Evolutionary conservation across 2,888 invertebrate species (phyloP), one percentile per base, ranked within the genome.

Genomic region (Furcula furcula): DNA sequence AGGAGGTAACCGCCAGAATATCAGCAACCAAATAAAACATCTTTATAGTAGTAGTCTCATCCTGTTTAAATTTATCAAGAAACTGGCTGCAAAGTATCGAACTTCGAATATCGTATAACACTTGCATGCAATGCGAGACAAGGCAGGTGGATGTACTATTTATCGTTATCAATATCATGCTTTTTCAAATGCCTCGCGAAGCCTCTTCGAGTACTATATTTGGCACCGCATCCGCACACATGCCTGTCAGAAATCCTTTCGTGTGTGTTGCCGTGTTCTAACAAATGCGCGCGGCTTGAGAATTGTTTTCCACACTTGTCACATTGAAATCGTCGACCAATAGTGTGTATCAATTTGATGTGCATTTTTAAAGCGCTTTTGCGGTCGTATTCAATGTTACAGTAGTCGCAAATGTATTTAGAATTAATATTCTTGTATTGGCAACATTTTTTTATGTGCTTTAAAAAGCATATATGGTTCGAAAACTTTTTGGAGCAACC

Each of bases 281-380:
- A 9, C 19, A 80, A 57, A 44, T 65, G 64, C 0, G 45, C 40
- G 0, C 36, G 46, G 20, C 52, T 69, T 0, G 43, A 35, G 7
- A 72, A 71, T 5, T 46, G 52, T 19, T 77, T 80, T 0, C 74
- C 80, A 16, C 80, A 80, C 1, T 46, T 37, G 0, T 75, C 66
- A 13, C 79, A 80, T 11, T 72, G 69, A 3, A 51, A 55, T 1
- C 34, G 11, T 18, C 40, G 30, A 0, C 55, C 58, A 2, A 43
- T 31, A 1, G 55, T 33, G 32, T 80, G 80, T 0, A 29, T 38
- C 0, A 46, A 22, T 3, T 47, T 45, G 25, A 76, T 76, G 42
- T 75, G 76, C 0, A 36, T 15, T 23, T 42, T 59, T 0, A 80
- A 16, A 0, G 42, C 38, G 1, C 40, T 38, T 38, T 69, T 77